Base-by-base conservation (phyloP, 2,113 vertebrate genomes). In the Dolichotis patagonum region DNA sequence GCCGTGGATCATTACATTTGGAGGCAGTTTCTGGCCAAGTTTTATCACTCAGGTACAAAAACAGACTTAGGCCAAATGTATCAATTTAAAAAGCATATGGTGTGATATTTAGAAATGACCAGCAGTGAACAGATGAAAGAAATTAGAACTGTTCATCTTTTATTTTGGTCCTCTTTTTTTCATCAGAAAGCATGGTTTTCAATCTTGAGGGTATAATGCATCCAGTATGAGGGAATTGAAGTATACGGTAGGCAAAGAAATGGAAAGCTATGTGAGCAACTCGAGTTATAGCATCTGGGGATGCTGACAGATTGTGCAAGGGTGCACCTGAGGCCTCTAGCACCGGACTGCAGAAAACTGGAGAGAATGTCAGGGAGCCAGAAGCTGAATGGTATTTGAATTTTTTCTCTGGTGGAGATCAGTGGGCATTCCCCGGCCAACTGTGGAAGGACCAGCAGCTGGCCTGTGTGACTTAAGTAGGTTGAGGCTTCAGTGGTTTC, bases 201-300 rank as follows among this genome's bases (percentile, higher is more conserved):
- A 5, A 30, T 28, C 24, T n/a, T 24, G 11, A 56, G 43, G 82
- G 16, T 32, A n/a, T 83, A 92, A 71, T 2, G 88, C 58, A 67
- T 43, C 78, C 54, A 35, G 46, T 1, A 54, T 32, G 52, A 84
- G 41, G 62, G 30, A 56, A 77, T 2, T 58, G 71, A 94, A 75
- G n/a, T 43, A 19, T 32, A 69, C 5, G 65, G 58, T 12, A 88
- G 7, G 26, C 4, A 2, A 75, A 17, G 14, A 52, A 24, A 38
- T 43, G 75, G 38, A 0, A 0, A 83, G n/a, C 41, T 30, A 20
- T 0, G 3, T 1, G 62, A 30, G 7, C 43, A 1, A 1, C 3
- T 24, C 88, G 32, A 69, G 22, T 83, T 46, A 54, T 3, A 1
- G 4, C 46, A 26, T 41, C 56, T 75, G 35, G 5, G 8, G 43